Conservation (phyloP, 2,888 invertebrate genomes). For the Drosophila heteroneura region DNA sequence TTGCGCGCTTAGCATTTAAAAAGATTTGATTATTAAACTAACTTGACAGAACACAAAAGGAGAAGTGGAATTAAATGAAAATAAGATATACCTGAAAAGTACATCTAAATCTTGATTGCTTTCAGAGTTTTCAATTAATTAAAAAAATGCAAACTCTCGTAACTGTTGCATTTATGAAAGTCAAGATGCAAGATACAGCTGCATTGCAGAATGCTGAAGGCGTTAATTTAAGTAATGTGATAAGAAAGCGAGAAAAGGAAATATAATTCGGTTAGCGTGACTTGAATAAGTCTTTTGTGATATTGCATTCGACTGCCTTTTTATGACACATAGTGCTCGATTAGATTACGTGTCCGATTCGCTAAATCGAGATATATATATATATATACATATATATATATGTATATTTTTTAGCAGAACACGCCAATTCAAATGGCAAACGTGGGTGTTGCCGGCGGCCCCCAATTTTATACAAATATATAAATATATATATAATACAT, state of each 20-base stretch:
- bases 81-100: neutral
- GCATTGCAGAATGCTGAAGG: slow-evolving; percentile 22
- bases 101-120: neutral
- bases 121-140: neutral
- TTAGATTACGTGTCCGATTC: slow-evolving; percentile 56
- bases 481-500: neutral
- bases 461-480: slow-evolving; percentile 8
- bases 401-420: neutral
- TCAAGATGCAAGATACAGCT: slow-evolving; percentile 12
- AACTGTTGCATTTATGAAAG: slow-evolving; percentile 7
- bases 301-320: slow-evolving; percentile 51
- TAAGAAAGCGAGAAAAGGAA: slow-evolving; percentile 51
- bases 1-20: neutral
- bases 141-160: neutral
- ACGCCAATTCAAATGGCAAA: neutral
- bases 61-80: neutral
- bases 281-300: slow-evolving; percentile 26
- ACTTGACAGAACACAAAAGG: neutral
- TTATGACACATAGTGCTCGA: slow-evolving; percentile 52
- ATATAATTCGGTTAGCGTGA: slow-evolving; percentile 29
- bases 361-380: neutral
- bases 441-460: slow-evolving; percentile 9
- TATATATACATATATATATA: neutral
- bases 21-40: neutral
- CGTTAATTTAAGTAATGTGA: slow-evolving; percentile 66